These are phyloP conservation scores for Erethizon dorsatum DNA, from an alignment of 2,797 vertebrate species.

Conservation along the genomic window DNA sequence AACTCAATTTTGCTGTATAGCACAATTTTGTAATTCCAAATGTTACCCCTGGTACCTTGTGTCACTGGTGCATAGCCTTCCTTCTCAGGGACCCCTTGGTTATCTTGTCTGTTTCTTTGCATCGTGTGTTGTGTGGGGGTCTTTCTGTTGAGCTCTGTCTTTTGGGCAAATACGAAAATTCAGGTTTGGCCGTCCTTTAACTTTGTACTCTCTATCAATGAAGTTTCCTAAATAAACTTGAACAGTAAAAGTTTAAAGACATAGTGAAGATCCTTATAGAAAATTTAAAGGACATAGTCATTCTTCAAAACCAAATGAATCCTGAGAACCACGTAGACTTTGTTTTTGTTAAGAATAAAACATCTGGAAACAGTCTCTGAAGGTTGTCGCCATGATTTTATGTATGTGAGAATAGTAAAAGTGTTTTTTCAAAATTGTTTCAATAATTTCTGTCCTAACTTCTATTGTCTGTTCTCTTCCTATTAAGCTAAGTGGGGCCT, in stretches of 20 bases:
- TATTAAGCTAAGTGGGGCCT: neutral
- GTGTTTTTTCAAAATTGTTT: neutral
- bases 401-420: conserved; percentile 24
- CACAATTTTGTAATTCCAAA: conserved; percentile 12
- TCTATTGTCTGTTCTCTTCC: neutral
- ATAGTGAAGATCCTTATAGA: neutral
- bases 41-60: neutral
- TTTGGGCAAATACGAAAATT: neutral
- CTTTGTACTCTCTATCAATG: neutral
- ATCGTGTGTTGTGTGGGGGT: neutral
- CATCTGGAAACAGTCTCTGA: neutral
- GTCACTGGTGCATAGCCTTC: neutral
- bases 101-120: neutral
- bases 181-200: neutral
- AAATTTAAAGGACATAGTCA: neutral
- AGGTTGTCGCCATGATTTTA: neutral
- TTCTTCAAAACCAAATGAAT: neutral
- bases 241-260: conserved; percentile 21
- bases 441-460: neutral
- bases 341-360: neutral
- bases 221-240: neutral
- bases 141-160: neutral
- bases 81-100: neutral
- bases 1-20: neutral
- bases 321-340: neutral